A percentile compares a stretch with the other conserved stretches of the same genome.
Evolutionary conservation across 2,797 vertebrate genomes (phyloP).

Genomic region (Botia kubotai): DNA sequence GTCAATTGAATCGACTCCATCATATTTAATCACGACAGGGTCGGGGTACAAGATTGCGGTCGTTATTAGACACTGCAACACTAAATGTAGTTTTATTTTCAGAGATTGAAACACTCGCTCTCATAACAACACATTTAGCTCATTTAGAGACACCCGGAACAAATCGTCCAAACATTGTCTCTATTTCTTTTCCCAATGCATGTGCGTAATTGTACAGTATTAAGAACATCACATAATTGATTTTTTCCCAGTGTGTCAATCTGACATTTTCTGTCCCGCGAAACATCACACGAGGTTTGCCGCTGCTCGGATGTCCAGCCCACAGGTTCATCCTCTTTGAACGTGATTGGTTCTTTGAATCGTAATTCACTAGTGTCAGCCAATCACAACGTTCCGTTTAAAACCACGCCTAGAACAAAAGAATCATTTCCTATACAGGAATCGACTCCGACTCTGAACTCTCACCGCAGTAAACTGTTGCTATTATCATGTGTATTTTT

Average conservation of each 20-base stretch:
- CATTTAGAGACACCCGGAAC: too few relatives aligned
- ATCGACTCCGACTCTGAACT: not conserved
- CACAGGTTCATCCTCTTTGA: not conserved
- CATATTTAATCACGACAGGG: not conserved
- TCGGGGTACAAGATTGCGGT: not conserved
- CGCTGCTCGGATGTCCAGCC: not conserved
- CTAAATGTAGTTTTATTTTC: too few relatives aligned
- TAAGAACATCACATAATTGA: too few relatives aligned
- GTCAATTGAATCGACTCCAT: not conserved
- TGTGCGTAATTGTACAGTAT: too few relatives aligned
- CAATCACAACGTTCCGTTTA: not conserved
- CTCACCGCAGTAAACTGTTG: not conserved
- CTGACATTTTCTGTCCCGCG: not conserved
- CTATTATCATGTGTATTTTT: not conserved
- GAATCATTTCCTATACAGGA: not conserved
- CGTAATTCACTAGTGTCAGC: not conserved
- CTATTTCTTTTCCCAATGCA: too few relatives aligned
- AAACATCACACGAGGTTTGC: not conserved
- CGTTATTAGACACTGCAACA: too few relatives aligned
- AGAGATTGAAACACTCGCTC: too few relatives aligned
- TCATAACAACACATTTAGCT: too few relatives aligned
- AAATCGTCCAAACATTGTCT: too few relatives aligned
- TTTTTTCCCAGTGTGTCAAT: too few relatives aligned
- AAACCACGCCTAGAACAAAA: not conserved
- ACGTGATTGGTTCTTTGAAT: not conserved